phyloP scores from a whole-genome alignment of 2,888 invertebrate species.

The Clostera curtula region DNA sequence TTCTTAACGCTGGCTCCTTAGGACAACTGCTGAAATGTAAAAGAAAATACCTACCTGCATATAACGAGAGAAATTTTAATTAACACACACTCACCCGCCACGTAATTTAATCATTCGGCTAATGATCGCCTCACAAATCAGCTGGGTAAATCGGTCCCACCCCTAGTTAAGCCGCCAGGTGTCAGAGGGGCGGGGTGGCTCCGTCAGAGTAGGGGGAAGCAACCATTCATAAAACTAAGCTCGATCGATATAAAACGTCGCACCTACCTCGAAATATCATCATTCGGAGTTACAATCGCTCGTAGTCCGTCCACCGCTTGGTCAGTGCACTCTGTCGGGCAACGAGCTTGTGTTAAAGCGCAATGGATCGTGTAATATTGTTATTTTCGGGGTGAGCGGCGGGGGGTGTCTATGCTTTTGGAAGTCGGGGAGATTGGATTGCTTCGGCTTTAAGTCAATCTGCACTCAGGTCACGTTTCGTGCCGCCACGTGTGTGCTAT shows the following conservation, averaged over 20 bases:
- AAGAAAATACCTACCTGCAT: too few relatives aligned
- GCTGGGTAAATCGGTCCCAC: conserved; percentile 37
- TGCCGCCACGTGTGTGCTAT: too few relatives aligned
- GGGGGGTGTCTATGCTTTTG: conserved; percentile 21
- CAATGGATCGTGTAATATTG: conserved; percentile 24
- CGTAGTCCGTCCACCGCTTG: conserved; percentile 17
- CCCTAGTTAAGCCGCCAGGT: conserved; percentile 21
- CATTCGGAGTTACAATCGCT: conserved; percentile 20
- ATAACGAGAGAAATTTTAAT: conserved; percentile 15
- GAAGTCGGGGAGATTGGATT: conserved; percentile 22
- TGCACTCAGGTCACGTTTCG: conserved; percentile 10
- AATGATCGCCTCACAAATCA: conserved; percentile 44
- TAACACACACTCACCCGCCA: conserved; percentile 11
- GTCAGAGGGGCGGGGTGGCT: conserved; percentile 15
- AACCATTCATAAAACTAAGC: conserved; percentile 67
- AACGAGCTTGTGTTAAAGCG: conserved; percentile 12
- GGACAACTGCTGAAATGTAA: too few relatives aligned
- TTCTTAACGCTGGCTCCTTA: too few relatives aligned
- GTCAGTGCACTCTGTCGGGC: conserved; percentile 20
- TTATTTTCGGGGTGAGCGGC: conserved; percentile 12
- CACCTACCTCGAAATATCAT: conserved; percentile 30
- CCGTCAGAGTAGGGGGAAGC: conserved; percentile 16
- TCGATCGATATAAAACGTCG: conserved; percentile 58
- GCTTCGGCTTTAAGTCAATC: conserved; percentile 14
- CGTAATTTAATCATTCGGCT: conserved; percentile 34